These are phyloP conservation scores for Microctenopoma lineatum DNA, from an alignment of 2,797 vertebrate genomes.

Conservation along the genomic window DNA sequence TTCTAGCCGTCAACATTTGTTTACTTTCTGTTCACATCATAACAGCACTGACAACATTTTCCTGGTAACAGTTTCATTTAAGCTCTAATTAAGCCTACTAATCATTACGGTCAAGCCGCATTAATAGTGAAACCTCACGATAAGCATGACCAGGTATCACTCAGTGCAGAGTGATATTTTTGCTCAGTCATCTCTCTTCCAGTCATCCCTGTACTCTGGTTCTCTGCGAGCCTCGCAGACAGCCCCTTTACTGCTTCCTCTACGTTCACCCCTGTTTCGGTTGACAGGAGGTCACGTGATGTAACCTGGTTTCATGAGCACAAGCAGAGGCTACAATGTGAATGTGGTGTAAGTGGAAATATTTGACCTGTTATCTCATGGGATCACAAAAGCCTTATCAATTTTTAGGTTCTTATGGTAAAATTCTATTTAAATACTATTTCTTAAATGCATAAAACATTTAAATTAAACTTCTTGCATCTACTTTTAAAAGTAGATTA, in stretches of 20 bases:
- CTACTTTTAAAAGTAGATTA: no score
- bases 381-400: no score
- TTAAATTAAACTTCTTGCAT: no score
- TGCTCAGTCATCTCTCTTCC: conserved; percentile 49
- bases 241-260: conserved; percentile 40
- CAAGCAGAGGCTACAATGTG: not conserved
- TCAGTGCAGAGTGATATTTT: conserved; percentile 26
- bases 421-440: no score
- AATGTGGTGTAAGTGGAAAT: not conserved
- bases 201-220: conserved; percentile 52
- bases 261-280: not conserved
- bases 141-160: conserved; percentile 45
- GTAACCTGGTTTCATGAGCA: conserved; percentile 24
- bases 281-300: conserved; percentile 44
- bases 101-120: conserved; percentile 48
- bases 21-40: conserved; percentile 28
- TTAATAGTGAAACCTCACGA: conserved; percentile 57
- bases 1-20: not conserved
- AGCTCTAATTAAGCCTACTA: conserved; percentile 15
- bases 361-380: not conserved
- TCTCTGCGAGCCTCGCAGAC: not conserved
- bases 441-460: no score
- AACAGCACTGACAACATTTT: conserved; percentile 27
- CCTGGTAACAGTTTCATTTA: conserved; percentile 29
- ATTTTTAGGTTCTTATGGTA: not conserved